A percentile compares a stretch with the other conserved stretches of the same genome.
These are phyloP conservation scores for Tetramorium bicarinatum DNA, from an alignment of 2,888 invertebrate genomes.

Conservation along the genomic window DNA sequence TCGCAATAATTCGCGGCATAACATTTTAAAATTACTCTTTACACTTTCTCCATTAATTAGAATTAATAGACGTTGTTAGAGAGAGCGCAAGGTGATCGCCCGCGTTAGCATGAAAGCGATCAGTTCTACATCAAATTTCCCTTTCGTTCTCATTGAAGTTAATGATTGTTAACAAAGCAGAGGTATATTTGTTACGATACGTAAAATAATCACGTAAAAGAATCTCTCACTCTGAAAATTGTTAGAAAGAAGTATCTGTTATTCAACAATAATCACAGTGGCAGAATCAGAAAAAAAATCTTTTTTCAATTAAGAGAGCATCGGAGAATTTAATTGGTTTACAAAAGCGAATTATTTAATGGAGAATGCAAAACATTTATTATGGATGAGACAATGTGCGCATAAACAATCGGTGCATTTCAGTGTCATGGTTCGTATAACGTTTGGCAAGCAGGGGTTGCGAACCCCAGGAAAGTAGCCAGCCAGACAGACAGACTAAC, in stretches of 20 bases:
- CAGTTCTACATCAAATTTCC: conserved; percentile 67
- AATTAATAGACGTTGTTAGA: conserved; percentile 69
- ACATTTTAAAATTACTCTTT: conserved; percentile 54
- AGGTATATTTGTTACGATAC: conserved; percentile 18
- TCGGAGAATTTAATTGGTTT: conserved; percentile 14
- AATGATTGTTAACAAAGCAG: conserved; percentile 29
- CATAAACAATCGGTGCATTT: conserved; percentile 76
- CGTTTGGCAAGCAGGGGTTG: conserved; percentile 77
- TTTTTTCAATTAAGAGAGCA: background rate
- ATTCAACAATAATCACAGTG: background rate
- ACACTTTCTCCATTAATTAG: conserved; percentile 73
- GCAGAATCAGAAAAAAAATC: conserved; percentile 6
- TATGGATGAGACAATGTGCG: conserved; percentile 26
- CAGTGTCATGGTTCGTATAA: conserved; percentile 67
- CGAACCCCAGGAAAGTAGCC: conserved; percentile 79
- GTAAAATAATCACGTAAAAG: background rate
- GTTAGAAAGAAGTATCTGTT: background rate
- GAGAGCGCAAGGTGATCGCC: conserved; percentile 63
- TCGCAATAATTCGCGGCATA: conserved; percentile 34
- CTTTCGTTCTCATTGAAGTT: conserved; percentile 63
- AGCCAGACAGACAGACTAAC: conserved; percentile 81
- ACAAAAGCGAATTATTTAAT: conserved; percentile 15
- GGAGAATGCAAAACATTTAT: conserved; percentile 35
- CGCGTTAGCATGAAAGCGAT: conserved; percentile 67
- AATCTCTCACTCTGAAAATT: background rate